Conservation (phyloP, 2,113 vertebrate species). For the Menura novaehollandiae region DNA sequence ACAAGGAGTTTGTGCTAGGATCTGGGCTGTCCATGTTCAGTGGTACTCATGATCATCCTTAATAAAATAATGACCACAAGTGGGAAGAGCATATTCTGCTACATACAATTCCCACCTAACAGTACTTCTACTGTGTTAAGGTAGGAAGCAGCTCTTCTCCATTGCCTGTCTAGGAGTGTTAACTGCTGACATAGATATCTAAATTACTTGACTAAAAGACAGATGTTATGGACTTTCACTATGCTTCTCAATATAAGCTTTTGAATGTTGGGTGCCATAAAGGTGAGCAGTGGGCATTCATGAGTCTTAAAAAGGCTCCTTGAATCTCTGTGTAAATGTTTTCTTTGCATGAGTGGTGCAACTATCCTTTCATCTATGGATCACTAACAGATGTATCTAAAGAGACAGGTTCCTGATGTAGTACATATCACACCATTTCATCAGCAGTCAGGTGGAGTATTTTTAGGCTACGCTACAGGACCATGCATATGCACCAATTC, state of each 20-base stretch:
- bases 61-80: not conserved
- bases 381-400: not conserved
- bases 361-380: not conserved
- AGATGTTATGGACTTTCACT: not conserved
- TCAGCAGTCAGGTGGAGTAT: not conserved
- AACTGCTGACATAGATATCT: not conserved
- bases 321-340: not conserved
- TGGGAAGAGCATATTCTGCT: not conserved
- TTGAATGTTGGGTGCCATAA: not conserved
- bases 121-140: not conserved
- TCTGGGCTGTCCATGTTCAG: not conserved
- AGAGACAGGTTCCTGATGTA: not conserved
- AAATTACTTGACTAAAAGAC: not conserved
- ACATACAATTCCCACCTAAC: not conserved
- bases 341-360: not conserved
- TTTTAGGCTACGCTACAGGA: not conserved
- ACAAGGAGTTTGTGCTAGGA: not conserved
- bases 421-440: not conserved
- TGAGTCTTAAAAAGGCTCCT: not conserved
- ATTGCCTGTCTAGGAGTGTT: not conserved
- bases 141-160: not conserved
- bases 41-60: not conserved
- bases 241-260: not conserved
- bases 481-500: fast-evolving
- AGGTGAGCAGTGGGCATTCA: fast-evolving